These are phyloP conservation scores for rat (Rattus norvegicus) DNA, from an alignment of 2,113 vertebrate genomes.

Conservation along the genomic window DNA sequence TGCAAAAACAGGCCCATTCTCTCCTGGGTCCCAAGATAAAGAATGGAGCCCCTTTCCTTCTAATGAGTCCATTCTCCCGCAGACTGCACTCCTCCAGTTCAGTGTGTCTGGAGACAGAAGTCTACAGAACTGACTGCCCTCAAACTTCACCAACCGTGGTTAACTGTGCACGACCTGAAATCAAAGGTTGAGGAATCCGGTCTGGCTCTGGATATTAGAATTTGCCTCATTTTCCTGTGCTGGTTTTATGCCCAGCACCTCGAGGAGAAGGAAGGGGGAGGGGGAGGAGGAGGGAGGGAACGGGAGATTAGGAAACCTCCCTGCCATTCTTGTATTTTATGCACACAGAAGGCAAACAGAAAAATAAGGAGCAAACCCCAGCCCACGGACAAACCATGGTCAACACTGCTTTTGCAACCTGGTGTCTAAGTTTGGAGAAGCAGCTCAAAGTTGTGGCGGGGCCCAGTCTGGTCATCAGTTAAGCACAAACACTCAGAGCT, in stretches of 20 bases:
- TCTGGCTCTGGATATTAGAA: not conserved
- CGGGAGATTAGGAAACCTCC: conserved; percentile 3
- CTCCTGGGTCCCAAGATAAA: not conserved
- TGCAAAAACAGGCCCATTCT: not conserved
- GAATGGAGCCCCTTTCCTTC: not conserved
- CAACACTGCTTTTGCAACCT: fast-evolving
- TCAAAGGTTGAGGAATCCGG: not conserved
- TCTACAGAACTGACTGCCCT: not conserved
- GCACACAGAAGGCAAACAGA: conserved; percentile 28
- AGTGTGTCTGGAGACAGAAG: not conserved
- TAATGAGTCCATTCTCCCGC: not conserved
- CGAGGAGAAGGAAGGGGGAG: too few species aligned
- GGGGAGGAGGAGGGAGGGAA: too few species aligned
- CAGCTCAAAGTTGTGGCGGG: fast-evolving
- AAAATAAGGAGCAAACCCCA: conserved; percentile 25
- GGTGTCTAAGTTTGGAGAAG: not conserved
- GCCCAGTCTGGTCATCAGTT: not conserved
- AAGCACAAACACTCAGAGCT: fast-evolving
- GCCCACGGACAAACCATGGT: not conserved
- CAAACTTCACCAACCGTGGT: not conserved
- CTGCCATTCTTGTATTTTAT: not conserved
- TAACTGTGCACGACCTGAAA: not conserved
- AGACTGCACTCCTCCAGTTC: not conserved
- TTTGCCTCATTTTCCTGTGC: not conserved
- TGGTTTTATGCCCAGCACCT: not conserved